A percentile compares a stretch with the other conserved stretches of the same genome.
Conservation (phyloP, 2,113 vertebrate species). For the Xenus cinereus region DNA sequence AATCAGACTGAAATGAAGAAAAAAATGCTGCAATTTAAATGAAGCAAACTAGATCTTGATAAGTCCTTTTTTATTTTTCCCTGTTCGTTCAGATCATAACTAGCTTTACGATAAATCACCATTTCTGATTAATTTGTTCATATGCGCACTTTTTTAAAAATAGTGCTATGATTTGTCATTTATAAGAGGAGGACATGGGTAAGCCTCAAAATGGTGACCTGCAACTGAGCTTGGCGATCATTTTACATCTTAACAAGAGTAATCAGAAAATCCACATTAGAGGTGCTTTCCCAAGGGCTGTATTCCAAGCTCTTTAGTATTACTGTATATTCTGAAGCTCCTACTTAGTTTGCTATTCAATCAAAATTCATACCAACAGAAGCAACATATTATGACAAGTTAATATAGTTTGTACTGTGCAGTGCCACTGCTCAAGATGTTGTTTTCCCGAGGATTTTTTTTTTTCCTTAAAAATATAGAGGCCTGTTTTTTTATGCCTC, state of each 20-base stretch:
- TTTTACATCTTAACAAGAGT: neutral
- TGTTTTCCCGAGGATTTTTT: neutral
- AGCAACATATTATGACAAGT: slow-evolving; percentile 21
- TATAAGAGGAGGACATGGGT: neutral
- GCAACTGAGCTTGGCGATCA: neutral
- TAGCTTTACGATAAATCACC: neutral
- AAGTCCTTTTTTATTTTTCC: neutral
- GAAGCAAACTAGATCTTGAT: neutral
- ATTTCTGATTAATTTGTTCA: neutral
- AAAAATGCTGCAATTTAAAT: neutral
- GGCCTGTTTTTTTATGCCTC: neutral
- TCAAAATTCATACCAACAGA: neutral
- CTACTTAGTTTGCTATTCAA: neutral
- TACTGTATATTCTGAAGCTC: neutral
- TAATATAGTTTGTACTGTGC: neutral
- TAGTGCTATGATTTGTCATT: neutral
- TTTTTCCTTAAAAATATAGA: neutral
- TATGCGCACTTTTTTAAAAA: neutral
- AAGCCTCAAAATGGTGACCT: neutral
- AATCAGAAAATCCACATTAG: neutral
- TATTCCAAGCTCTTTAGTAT: neutral
- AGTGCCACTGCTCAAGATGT: neutral
- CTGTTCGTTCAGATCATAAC: neutral
- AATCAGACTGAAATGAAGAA: neutral
- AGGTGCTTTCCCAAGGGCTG: neutral